Conservation (phyloP, 2,888 invertebrate species). For the Lithodes maja region DNA sequence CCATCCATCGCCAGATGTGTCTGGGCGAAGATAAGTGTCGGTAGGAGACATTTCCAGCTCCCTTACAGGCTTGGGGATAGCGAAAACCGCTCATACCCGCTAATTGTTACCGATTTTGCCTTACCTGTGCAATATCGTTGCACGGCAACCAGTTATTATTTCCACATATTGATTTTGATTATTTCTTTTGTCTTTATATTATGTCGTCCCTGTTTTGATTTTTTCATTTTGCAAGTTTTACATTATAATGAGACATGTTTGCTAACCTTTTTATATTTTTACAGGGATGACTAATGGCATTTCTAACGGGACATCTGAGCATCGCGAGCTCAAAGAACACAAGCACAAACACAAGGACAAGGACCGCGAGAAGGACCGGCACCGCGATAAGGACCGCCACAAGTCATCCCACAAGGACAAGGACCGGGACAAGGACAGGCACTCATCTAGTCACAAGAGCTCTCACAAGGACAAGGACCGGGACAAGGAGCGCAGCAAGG, state of each 20-base stretch:
- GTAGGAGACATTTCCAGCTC: no score
- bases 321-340: conserved; percentile 65
- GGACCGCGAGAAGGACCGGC: conserved; percentile 67
- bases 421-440: conserved; percentile 64
- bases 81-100: no score
- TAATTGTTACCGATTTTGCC: no score
- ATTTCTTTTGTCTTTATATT: no score
- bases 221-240: no score
- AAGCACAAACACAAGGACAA: conserved; percentile 69
- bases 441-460: conserved; percentile 59
- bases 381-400: conserved; percentile 66
- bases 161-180: no score
- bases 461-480: conserved; percentile 71
- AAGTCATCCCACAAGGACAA: conserved; percentile 67
- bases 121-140: no score
- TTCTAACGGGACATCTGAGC: conserved; percentile 65
- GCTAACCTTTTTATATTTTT: not conserved
- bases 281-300: conserved; percentile 70
- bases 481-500: conserved; percentile 75
- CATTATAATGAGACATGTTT: not conserved
- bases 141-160: no score
- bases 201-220: no score
- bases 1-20: no score
- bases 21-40: no score
- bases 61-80: no score